These are phyloP conservation scores for Thereva unica DNA, from an alignment of 2,888 invertebrate species.

Conservation along the genomic window DNA sequence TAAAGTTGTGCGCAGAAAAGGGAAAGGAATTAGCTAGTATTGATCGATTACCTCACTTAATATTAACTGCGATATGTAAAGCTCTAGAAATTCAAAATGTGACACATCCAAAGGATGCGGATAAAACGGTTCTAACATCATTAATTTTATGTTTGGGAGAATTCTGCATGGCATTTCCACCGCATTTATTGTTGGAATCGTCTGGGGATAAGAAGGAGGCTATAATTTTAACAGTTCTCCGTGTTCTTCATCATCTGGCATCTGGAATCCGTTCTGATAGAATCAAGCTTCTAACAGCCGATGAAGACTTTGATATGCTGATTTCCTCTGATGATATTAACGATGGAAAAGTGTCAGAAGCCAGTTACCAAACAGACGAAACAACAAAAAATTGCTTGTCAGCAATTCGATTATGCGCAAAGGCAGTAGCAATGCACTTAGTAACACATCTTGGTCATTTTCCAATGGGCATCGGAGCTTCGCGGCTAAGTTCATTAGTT, in stretches of 20 bases:
- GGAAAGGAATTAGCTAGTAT: slow-evolving; percentile 53
- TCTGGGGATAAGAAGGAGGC: slow-evolving; percentile 55
- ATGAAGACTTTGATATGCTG: slow-evolving; percentile 57
- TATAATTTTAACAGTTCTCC: slow-evolving; percentile 71
- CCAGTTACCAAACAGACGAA: slow-evolving; percentile 55
- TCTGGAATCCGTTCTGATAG: slow-evolving; percentile 53
- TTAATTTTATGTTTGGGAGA: slow-evolving; percentile 88
- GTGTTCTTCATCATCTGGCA: slow-evolving; percentile 61
- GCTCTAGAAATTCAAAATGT: slow-evolving; percentile 57
- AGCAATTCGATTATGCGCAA: slow-evolving; percentile 64
- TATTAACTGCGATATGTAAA: slow-evolving; percentile 55
- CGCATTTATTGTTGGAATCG: slow-evolving; percentile 63
- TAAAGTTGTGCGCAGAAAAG: slow-evolving; percentile 55
- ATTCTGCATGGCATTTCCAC: slow-evolving; percentile 87
- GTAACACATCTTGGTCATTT: slow-evolving; percentile 93
- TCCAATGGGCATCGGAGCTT: slow-evolving; percentile 88
- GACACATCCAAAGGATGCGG: slow-evolving; percentile 54
- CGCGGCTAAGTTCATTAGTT: slow-evolving; percentile 84
- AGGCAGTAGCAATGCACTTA: slow-evolving; percentile 74
- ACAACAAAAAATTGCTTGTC: slow-evolving; percentile 60
- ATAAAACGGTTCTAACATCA: slow-evolving; percentile 61
- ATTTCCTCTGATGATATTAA: slow-evolving; percentile 55
- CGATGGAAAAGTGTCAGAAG: slow-evolving; percentile 50
- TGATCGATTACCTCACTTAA: slow-evolving; percentile 53
- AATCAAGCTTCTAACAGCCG: slow-evolving; percentile 53